Base-by-base conservation (phyloP, 92 coral and sea anemone genomes). In the Isaurus tuberculatus region DNA sequence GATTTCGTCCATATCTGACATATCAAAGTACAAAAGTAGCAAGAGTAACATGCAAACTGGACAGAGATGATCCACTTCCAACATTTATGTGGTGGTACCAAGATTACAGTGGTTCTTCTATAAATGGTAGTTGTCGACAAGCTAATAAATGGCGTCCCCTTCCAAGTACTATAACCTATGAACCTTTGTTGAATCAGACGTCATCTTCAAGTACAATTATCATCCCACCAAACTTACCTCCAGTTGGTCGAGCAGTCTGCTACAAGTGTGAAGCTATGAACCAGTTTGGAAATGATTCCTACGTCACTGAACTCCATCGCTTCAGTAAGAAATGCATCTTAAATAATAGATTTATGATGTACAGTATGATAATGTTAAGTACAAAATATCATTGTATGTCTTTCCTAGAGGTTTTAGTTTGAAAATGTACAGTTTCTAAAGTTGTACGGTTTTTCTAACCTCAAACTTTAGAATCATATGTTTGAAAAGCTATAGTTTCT, bases 241-340 rank as follows among this genome's bases (percentile, higher is more conserved):
- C 69, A 4, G 36, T 27, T 5, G 16, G 26, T 33, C 51, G 34
- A 16, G 69, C 82, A n/a, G 82, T 69, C 1, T 77, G 51, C 82
- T 77, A 57, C 70, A 77, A 31, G 30, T 77, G 82, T 77, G 5
- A 22, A 20, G 82, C 82, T n/a, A 27, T 8, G 44, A 77, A 77
- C 23, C 2, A 33, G 15, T 26, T 77, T 58, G 82, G 82, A 77
- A 77, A 55, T 58, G 70, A 77, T 25, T 33, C 69, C 6, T 57
- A 57, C 2, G 26, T 10, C 53, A 58, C 33, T 7, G 36, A 57
- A 13, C 68, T 77, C 16, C 53, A 77, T 64, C 82, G 82, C 28
- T 74, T 16, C 58, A 19, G 65, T 77, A 77, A 77, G 82, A 57
- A 29, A 22, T 58, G 7, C 46, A 40, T 40, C 46, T 40, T 37